Evolutionary conservation across 2,888 invertebrate species (phyloP).

Genomic region (Metalampra italica): DNA sequence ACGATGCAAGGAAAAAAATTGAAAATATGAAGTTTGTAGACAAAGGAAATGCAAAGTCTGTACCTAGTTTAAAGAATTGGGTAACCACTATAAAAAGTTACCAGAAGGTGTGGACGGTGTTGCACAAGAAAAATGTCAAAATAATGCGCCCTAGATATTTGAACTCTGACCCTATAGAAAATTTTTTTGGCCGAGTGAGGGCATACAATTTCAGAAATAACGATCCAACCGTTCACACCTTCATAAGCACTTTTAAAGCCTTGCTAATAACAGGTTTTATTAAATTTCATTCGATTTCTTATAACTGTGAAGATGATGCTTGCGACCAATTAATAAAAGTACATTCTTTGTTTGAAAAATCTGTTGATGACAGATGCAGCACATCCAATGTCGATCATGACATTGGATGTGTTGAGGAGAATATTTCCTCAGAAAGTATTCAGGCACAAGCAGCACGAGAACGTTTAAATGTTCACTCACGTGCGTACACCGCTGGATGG

Average conservation of each 20-base stretch:
- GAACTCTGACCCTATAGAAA: constrained; percentile 17
- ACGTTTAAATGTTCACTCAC: constrained; percentile 19
- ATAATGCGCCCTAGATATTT: constrained; percentile 16
- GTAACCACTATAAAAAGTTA: constrained; percentile 13
- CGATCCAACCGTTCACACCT: constrained; percentile 20
- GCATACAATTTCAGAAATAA: constrained; percentile 26
- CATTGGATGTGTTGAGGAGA: too few species aligned
- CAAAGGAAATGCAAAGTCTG: constrained; percentile 9
- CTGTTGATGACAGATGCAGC: background rate
- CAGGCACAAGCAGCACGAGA: constrained; percentile 13
- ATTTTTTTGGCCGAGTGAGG: constrained; percentile 24
- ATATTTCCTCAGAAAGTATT: too few species aligned
- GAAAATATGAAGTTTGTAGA: constrained; percentile 11
- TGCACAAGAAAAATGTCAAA: constrained; percentile 9
- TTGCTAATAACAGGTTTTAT: constrained; percentile 22
- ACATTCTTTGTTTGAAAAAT: constrained; percentile 3
- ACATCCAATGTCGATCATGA: too few species aligned
- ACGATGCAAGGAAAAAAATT: constrained; percentile 6
- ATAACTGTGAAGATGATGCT: constrained; percentile 21
- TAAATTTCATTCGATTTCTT: constrained; percentile 14
- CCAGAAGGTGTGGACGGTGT: constrained; percentile 8
- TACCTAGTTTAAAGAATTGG: constrained; percentile 17
- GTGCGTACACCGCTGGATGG: constrained; percentile 23
- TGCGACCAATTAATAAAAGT: constrained; percentile 11
- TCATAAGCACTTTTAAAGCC: constrained; percentile 21